Conservation (phyloP, 2,888 invertebrate genomes). For the Drepanosiphum platanoidis region DNA sequence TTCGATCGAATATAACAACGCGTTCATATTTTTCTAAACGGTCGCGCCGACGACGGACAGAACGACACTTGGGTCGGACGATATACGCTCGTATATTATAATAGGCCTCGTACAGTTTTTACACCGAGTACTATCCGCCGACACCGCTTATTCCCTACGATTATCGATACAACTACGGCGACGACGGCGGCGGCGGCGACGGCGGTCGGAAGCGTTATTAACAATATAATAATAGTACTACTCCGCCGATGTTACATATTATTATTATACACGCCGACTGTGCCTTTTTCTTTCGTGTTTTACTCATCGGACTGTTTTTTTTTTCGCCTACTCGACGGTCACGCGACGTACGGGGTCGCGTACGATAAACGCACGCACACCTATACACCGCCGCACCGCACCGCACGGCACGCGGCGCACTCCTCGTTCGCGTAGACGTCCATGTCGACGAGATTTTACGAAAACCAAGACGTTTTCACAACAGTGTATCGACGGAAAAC, state of each 20-base stretch:
- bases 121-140: not conserved
- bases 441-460: not conserved
- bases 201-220: not conserved
- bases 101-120: too few species aligned
- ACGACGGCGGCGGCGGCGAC: not conserved
- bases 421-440: not conserved
- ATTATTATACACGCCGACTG: not conserved
- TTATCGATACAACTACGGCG: not conserved
- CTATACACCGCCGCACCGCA: not conserved
- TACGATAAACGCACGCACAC: not conserved
- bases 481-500: not conserved
- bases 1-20: too few species aligned
- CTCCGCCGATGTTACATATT: too few species aligned
- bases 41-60: not conserved
- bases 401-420: not conserved
- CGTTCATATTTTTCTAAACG: too few species aligned
- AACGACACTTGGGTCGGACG: not conserved
- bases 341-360: not conserved
- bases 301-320: not conserved
- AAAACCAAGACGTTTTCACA: not conserved
- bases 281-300: not conserved
- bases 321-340: not conserved
- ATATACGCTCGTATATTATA: too few species aligned
- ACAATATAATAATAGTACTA: not conserved
- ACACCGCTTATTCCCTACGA: not conserved